Evolutionary conservation across 2,797 vertebrate species (phyloP).

Genomic region (Lutjanus campechanus): DNA sequence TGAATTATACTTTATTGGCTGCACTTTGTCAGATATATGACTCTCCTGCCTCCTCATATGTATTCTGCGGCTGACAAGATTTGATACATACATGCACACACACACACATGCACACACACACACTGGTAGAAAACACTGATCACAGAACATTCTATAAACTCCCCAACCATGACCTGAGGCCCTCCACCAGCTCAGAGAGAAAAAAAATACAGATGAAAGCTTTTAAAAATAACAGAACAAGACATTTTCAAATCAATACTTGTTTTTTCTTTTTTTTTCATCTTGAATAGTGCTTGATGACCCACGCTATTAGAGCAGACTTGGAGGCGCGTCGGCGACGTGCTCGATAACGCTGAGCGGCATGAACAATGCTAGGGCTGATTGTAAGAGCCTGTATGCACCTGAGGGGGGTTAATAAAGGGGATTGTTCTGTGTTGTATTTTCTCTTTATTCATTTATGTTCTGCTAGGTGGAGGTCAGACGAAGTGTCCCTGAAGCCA

Average conservation of each 20-base stretch:
- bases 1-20: conserved; percentile 85
- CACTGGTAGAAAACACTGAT: conserved; percentile 56
- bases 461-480: conserved; percentile 71
- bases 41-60: conserved; percentile 75
- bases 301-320: conserved; percentile 73
- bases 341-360: conserved; percentile 48
- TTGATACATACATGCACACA: conserved; percentile 70
- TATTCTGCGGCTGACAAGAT: conserved; percentile 74
- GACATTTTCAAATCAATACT: conserved; percentile 84
- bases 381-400: conserved; percentile 69
- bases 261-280: conserved; percentile 55
- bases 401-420: conserved; percentile 77
- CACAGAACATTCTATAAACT: conserved; percentile 71
- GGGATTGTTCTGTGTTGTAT: conserved; percentile 75
- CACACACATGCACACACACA: conserved; percentile 1
- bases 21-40: conserved; percentile 82
- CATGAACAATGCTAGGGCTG: conserved; percentile 71
- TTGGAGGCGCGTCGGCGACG: conserved; percentile 40
- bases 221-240: conserved; percentile 81
- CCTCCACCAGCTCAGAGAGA: conserved; percentile 33
- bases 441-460: conserved; percentile 79
- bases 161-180: conserved; percentile 70
- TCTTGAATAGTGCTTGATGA: conserved; percentile 79
- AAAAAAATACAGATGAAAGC: conserved; percentile 71
- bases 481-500: conserved; percentile 69